Evolutionary conservation across 2,888 invertebrate species (phyloP).

Genomic region (Pandemis cinnamomeana): DNA sequence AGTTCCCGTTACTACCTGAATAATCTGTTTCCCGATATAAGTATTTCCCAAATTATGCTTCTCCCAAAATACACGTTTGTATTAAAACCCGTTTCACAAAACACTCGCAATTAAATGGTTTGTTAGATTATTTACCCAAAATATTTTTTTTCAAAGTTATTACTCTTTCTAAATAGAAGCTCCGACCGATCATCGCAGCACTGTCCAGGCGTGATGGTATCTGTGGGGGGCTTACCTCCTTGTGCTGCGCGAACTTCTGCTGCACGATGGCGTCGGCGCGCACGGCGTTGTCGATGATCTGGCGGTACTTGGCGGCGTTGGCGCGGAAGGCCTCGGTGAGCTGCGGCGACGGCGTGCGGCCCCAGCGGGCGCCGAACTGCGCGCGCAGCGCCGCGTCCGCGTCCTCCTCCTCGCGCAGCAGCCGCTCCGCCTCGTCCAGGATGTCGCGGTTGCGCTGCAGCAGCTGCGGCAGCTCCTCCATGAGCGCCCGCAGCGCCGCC

Average conservation of each 20-base stretch:
- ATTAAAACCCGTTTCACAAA: too few species aligned
- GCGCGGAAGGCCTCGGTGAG: conserved; percentile 95
- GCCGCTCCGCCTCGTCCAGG: conserved; percentile 93
- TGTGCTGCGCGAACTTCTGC: conserved; percentile 92
- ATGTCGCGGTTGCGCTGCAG: conserved; percentile 95
- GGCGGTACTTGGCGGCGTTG: conserved; percentile 96
- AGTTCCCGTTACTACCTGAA: too few species aligned
- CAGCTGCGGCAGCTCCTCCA: conserved; percentile 95
- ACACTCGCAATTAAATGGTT: too few species aligned
- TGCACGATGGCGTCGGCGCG: conserved; percentile 92
- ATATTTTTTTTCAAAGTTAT: too few species aligned
- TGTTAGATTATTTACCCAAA: too few species aligned
- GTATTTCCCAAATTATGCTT: too few species aligned
- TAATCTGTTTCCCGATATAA: too few species aligned
- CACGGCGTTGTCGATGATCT: conserved; percentile 96
- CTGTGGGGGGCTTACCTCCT: conserved; percentile 58
- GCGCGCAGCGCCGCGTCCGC: conserved; percentile 94
- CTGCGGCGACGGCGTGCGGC: conserved; percentile 93
- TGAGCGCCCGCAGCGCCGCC: conserved; percentile 87
- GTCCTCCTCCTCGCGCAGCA: conserved; percentile 95
- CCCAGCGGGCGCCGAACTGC: conserved; percentile 98
- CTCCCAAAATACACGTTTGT: too few species aligned
- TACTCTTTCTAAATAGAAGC: too few species aligned
- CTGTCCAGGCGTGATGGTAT: too few species aligned
- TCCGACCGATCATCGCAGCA: too few species aligned